These are phyloP conservation scores for Cyclophora punctaria DNA, from an alignment of 2,888 invertebrate species.

Conservation along the genomic window DNA sequence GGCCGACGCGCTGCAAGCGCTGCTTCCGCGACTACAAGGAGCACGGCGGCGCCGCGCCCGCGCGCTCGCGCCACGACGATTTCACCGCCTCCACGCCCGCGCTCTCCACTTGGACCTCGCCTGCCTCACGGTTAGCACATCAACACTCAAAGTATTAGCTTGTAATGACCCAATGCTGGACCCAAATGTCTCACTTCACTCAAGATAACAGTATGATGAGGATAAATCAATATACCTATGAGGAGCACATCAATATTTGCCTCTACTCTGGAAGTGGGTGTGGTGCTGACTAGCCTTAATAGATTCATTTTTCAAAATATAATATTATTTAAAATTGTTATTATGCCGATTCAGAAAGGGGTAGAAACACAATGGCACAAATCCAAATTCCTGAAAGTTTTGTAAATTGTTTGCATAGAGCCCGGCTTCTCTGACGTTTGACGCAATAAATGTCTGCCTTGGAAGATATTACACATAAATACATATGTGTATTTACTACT, in stretches of 20 bases:
- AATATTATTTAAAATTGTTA: constrained; percentile 11
- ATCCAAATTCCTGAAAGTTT: constrained; percentile 60
- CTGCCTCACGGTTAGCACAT: constrained; percentile 64
- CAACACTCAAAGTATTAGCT: too few species aligned
- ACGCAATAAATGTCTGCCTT: constrained; percentile 29
- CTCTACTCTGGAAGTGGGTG: too few species aligned
- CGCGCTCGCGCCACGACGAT: constrained; percentile 75
- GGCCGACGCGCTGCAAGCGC: constrained; percentile 94
- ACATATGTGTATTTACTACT: too few species aligned
- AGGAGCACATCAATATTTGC: too few species aligned
- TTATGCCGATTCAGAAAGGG: constrained; percentile 28
- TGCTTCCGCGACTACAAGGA: constrained; percentile 96
- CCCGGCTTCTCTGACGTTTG: constrained; percentile 41
- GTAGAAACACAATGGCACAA: constrained; percentile 43
- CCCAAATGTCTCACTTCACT: too few species aligned
- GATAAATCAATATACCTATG: too few species aligned
- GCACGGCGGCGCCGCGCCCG: constrained; percentile 84
- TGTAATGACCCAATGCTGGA: too few species aligned
- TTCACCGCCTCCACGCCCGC: constrained; percentile 86
- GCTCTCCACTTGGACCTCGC: constrained; percentile 79
- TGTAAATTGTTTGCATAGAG: constrained; percentile 59
- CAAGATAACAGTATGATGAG: too few species aligned
- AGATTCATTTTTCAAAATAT: too few species aligned
- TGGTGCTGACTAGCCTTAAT: too few species aligned
- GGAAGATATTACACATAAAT: too few species aligned